Evolutionary conservation across 2,797 vertebrate genomes (phyloP).

Genomic region (Cirrhinus mrigala): DNA sequence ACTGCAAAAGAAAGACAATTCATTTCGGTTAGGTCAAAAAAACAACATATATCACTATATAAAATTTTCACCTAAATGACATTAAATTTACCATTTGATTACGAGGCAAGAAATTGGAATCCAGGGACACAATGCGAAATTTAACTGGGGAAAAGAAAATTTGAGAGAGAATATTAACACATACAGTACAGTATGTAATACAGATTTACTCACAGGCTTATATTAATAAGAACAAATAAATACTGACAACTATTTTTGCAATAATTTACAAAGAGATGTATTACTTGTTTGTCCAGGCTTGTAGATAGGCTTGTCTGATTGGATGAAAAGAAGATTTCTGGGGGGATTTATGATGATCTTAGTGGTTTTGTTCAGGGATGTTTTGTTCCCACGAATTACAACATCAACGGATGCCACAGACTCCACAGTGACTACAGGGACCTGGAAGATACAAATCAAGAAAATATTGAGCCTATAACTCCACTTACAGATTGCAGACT

Average conservation of each 20-base stretch:
- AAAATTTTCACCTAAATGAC: background rate
- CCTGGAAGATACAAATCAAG: conserved; percentile 66
- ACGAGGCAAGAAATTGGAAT: conserved; percentile 72
- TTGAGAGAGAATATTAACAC: background rate
- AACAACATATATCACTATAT: background rate
- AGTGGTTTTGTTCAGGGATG: conserved; percentile 68
- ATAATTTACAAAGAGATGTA: background rate
- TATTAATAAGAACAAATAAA: background rate
- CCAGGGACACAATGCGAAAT: conserved; percentile 81
- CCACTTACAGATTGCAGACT: background rate
- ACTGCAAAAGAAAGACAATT: conserved; percentile 66
- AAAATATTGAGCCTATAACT: no score
- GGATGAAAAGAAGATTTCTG: conserved; percentile 72
- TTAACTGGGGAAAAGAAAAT: conserved; percentile 69
- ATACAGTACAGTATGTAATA: background rate
- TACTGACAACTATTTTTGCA: background rate
- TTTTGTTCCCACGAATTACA: conserved; percentile 53
- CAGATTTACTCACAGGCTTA: background rate
- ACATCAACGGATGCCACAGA: conserved; percentile 71
- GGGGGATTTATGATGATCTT: conserved; percentile 74
- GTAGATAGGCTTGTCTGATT: conserved; percentile 85
- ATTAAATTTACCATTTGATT: conserved; percentile 70
- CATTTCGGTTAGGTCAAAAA: background rate
- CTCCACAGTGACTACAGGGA: conserved; percentile 68
- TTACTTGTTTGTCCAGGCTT: conserved; percentile 84